Percentiles rank a stretch among this genome's conserved stretches.
Conservation (phyloP, 2,888 invertebrate genomes). For the Drosophila eohydei region DNA sequence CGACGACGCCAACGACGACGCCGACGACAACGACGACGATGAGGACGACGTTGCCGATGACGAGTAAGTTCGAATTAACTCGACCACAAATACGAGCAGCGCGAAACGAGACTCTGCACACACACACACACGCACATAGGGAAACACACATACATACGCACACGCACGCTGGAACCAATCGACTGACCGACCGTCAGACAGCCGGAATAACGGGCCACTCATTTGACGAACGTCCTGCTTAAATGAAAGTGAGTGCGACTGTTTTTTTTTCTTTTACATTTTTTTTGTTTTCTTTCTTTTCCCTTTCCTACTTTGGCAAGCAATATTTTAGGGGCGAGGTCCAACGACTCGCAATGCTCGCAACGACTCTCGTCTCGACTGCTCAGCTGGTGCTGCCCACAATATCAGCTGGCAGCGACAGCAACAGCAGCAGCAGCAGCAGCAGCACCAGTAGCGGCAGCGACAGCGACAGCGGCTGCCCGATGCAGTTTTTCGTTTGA, state of each 20-base stretch:
- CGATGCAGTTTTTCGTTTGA: constrained; percentile 46
- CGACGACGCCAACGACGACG: constrained; percentile 19
- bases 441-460: constrained; percentile 6
- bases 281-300: not conserved
- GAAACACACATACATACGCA: constrained; percentile 8
- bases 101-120: constrained; percentile 39
- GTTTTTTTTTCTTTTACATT: not conserved
- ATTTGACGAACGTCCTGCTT: constrained; percentile 52
- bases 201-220: constrained; percentile 26
- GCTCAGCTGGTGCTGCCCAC: constrained; percentile 42
- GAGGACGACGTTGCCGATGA: constrained; percentile 38
- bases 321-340: constrained; percentile 47
- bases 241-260: constrained; percentile 56
- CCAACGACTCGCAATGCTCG: constrained; percentile 25
- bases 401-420: constrained; percentile 36
- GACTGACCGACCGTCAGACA: constrained; percentile 6
- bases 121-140: constrained; percentile 11
- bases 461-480: constrained; percentile 13
- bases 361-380: constrained; percentile 9
- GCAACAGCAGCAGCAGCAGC: constrained; percentile 11
- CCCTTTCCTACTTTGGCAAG: constrained; percentile 3
- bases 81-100: constrained; percentile 70
- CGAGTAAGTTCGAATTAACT: constrained; percentile 74
- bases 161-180: constrained; percentile 11
- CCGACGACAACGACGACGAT: constrained; percentile 13